Conservation (phyloP, 1,140 invertebrate species). For the Protaetia brevitarsis region DNA sequence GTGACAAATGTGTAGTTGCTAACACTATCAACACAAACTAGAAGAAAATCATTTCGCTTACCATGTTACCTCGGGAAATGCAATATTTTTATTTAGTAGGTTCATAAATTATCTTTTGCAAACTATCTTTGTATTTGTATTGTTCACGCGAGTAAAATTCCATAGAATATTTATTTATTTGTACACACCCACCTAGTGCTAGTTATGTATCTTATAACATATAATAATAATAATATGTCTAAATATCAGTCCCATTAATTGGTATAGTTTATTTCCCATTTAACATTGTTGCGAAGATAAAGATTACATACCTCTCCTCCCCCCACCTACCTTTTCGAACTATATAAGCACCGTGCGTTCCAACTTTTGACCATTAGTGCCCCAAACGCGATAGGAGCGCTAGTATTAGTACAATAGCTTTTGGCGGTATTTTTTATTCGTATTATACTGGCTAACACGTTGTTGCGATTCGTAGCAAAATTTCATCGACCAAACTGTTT, state of each 20-base stretch:
- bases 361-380: neutral
- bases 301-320: constrained; percentile 15
- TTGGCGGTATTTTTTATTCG: neutral
- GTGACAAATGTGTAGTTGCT: too few species aligned
- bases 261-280: neutral
- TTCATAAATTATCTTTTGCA: too few species aligned
- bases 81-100: too few species aligned
- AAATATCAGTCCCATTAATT: neutral
- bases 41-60: too few species aligned
- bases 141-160: too few species aligned
- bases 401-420: neutral
- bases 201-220: neutral
- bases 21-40: too few species aligned
- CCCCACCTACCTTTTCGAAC: neutral
- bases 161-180: neutral
- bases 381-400: neutral
- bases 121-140: too few species aligned
- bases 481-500: constrained; percentile 41
- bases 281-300: neutral
- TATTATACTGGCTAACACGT: neutral
- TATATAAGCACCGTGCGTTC: neutral
- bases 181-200: neutral
- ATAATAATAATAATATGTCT: neutral
- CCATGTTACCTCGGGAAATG: too few species aligned
- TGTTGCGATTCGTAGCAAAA: constrained; percentile 37